These are phyloP conservation scores for Meandrina meandrites DNA, from an alignment of 92 coral and sea anemone species.

Conservation along the genomic window DNA sequence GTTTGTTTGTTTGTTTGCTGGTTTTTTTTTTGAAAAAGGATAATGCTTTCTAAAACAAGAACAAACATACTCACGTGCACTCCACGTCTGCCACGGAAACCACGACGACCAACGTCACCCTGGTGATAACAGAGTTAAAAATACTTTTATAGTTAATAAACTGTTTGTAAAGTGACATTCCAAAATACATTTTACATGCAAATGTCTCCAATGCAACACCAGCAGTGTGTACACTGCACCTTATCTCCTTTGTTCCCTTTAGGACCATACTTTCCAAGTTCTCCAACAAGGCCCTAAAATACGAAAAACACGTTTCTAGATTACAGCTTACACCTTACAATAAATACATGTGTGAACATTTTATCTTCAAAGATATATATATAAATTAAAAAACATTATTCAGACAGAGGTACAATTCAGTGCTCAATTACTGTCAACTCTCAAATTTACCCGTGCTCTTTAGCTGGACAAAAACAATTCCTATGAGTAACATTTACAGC, in stretches of 20 bases:
- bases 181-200: background rate
- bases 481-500: background rate
- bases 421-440: background rate
- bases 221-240: conserved; percentile 29
- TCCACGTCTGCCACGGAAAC: conserved; percentile 51
- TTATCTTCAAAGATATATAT: background rate
- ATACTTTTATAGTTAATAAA: background rate
- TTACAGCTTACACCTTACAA: background rate
- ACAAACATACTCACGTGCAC: background rate
- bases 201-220: background rate
- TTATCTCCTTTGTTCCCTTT: conserved; percentile 69
- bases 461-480: background rate
- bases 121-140: background rate
- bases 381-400: too few relatives aligned
- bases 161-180: background rate
- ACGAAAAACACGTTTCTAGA: background rate
- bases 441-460: background rate
- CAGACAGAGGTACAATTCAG: background rate
- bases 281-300: conserved; percentile 61
- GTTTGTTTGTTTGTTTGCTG: too few relatives aligned
- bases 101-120: conserved; percentile 74
- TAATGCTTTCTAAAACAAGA: background rate
- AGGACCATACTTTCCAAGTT: conserved; percentile 44
- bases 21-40: background rate
- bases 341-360: background rate